A percentile compares a stretch with the other conserved stretches of the same genome.
Evolutionary conservation across 2,888 invertebrate genomes (phyloP).

Genomic region (Cartodere bifasciata): DNA sequence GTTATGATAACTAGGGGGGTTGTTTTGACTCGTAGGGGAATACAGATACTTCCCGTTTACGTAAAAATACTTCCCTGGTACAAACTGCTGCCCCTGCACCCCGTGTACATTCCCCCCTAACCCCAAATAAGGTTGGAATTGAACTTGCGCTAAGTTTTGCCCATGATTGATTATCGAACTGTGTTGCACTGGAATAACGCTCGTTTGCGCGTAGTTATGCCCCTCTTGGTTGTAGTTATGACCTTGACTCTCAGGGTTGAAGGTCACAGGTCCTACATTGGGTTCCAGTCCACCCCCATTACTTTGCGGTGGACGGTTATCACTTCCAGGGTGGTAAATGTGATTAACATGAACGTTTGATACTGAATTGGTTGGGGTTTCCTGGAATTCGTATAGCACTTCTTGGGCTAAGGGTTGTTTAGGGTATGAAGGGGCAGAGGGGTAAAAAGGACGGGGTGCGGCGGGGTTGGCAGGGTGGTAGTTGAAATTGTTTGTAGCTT

Average conservation of each 20-base stretch:
- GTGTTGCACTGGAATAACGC: constrained; percentile 23
- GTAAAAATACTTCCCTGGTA: constrained; percentile 22
- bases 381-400: constrained; percentile 27
- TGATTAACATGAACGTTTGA: constrained; percentile 27
- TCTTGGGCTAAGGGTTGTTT: constrained; percentile 27
- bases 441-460: no score
- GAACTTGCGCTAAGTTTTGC: constrained; percentile 18
- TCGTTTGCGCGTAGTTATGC: constrained; percentile 17
- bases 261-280: neutral
- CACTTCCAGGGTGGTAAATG: no score
- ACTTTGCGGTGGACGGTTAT: no score
- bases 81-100: constrained; percentile 15
- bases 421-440: no score
- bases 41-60: constrained; percentile 23
- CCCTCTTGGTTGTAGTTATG: neutral
- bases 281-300: neutral
- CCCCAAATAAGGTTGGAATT: constrained; percentile 17
- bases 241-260: neutral
- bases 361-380: constrained; percentile 26
- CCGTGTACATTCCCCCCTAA: constrained; percentile 13
- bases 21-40: constrained; percentile 6
- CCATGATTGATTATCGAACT: constrained; percentile 20
- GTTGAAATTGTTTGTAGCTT: no score
- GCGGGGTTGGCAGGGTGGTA: no score
- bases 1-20: neutral